These are phyloP conservation scores for Enteromius treurensis DNA, from an alignment of 2,797 vertebrate species.

Conservation along the genomic window DNA sequence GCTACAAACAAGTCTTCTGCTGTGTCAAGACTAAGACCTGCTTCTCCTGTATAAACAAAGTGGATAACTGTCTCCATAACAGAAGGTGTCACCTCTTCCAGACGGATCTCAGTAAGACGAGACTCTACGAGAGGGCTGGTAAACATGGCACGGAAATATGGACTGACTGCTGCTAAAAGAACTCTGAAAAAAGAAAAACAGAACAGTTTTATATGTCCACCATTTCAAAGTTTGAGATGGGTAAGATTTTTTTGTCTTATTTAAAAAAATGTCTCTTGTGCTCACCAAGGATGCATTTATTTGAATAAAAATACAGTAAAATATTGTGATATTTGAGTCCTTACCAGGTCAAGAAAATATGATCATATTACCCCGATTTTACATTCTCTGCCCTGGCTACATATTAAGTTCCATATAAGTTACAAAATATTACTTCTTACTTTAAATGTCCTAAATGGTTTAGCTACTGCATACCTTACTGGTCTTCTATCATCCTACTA, in stretches of 20 bases:
- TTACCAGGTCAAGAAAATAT: no score
- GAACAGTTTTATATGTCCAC: not conserved
- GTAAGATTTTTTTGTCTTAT: not conserved
- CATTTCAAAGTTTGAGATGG: not conserved
- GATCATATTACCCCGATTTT: no score
- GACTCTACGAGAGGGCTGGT: constrained; percentile 84
- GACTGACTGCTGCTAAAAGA: constrained; percentile 83
- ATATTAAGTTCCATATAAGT: no score
- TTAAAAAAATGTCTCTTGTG: not conserved
- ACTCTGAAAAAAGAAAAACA: constrained; percentile 69
- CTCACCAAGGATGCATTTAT: not conserved
- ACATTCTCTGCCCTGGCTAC: no score
- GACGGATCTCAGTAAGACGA: constrained; percentile 80
- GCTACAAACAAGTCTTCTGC: constrained; percentile 84
- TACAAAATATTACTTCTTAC: no score
- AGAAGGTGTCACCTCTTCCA: constrained; percentile 82
- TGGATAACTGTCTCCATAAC: constrained; percentile 83
- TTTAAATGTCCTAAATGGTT: no score
- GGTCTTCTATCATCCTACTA: no score
- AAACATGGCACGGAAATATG: constrained; percentile 86
- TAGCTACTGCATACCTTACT: no score
- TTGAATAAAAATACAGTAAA: not conserved
- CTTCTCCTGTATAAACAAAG: constrained; percentile 84
- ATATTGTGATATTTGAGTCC: no score
- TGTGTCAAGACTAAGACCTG: constrained; percentile 77